Evolutionary conservation across 2,113 vertebrate species (phyloP).

Genomic region (Myotis yumanensis): DNA sequence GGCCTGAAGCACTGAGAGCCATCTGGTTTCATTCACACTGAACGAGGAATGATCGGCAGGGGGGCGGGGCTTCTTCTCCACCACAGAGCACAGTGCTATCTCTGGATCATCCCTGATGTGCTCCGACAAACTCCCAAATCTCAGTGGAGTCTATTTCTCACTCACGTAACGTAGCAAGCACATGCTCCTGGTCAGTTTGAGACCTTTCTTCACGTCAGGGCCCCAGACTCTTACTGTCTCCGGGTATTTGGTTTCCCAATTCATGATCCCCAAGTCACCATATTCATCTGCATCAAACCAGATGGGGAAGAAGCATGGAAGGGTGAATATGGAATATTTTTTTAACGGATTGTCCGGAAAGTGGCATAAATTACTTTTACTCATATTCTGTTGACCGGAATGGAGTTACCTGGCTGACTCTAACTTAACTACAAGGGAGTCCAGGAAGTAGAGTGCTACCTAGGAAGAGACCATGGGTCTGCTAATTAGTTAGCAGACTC

Average conservation of each 20-base stretch:
- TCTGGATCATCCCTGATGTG: neutral
- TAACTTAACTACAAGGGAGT: neutral
- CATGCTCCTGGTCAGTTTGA: neutral
- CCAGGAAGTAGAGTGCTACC: neutral
- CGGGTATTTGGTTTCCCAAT: neutral
- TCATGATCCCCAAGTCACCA: neutral
- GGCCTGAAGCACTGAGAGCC: constrained; percentile 24
- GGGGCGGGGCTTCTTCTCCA: neutral
- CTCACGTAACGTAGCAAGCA: neutral
- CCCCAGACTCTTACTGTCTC: rapidly evolving
- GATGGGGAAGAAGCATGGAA: neutral
- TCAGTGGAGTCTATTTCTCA: neutral
- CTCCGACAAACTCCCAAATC: neutral
- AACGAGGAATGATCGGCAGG: neutral
- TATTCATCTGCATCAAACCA: neutral
- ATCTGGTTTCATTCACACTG: constrained; percentile 44
- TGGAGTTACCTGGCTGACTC: neutral
- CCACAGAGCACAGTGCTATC: neutral
- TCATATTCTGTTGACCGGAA: neutral
- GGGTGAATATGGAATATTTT: neutral
- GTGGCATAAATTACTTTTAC: neutral
- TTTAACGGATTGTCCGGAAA: neutral
- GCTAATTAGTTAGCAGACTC: neutral
- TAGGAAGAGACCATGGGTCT: neutral
- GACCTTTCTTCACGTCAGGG: neutral